Evolutionary conservation across 2,797 vertebrate species (phyloP).

Genomic region (Myotis pilosus): DNA sequence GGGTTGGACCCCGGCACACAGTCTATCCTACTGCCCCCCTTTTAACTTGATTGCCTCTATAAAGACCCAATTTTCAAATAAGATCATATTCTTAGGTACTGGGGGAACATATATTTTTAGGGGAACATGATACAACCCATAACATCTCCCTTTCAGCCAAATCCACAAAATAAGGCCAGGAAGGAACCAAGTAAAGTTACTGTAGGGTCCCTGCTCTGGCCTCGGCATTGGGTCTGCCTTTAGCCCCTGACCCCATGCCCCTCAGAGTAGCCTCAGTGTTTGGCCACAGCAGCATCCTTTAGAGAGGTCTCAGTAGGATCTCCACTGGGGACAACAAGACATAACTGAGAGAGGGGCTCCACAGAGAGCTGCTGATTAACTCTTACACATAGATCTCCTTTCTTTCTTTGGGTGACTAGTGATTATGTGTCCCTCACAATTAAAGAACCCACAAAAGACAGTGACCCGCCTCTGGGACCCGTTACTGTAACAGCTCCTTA

Average conservation of each 20-base stretch:
- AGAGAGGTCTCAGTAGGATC: background rate
- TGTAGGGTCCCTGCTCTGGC: accelerated
- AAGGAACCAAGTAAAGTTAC: background rate
- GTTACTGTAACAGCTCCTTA: background rate
- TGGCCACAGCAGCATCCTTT: accelerated
- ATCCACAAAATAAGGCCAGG: background rate
- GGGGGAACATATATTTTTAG: background rate
- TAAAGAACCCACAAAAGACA: background rate
- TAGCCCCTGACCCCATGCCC: accelerated
- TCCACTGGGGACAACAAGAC: accelerated
- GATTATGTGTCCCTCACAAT: background rate
- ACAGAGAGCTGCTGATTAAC: accelerated
- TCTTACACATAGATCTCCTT: accelerated
- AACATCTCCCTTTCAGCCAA: background rate
- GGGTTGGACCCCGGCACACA: too few relatives aligned
- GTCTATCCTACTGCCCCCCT: too few relatives aligned
- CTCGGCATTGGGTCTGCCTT: background rate
- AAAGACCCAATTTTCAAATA: background rate
- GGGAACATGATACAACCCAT: background rate
- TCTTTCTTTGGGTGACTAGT: background rate
- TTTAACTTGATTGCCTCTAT: background rate
- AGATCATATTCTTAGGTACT: background rate
- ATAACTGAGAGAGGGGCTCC: accelerated
- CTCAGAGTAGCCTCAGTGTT: background rate
- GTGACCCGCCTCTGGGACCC: background rate